Evolutionary conservation across 2,888 invertebrate genomes (phyloP), one percentile per base, ranked within the genome.

Genomic region (Drosophila tripunctata): DNA sequence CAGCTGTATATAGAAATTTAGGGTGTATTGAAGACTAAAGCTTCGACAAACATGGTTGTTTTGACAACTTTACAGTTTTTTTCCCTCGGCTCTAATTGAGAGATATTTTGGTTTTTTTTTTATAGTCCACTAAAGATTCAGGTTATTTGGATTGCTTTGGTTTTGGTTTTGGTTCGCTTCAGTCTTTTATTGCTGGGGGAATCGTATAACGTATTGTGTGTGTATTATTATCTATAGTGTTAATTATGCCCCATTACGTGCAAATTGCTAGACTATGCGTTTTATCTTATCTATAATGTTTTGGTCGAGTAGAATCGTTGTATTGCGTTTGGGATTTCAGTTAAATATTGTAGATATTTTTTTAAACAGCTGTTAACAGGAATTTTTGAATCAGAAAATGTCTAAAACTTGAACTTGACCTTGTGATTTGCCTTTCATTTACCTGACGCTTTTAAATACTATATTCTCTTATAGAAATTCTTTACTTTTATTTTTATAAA

Each of bases 231-330:
- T 66, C 56, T 66, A 7, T 51, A 38, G 69, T 61, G 67, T 57
- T 81, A 83, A 84, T 80, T 81, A 68, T 69, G 76, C 63, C 64
- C 52, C 63, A 83, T 80, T 83, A 67, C 51, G 65, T 55, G 61
- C 62, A 60, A 66, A 60, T 63, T 63, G 66, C 41, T 48, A 19
- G 41, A 41, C 51, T 19, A 27, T 19, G 57, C 35, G 38, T 10
- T 47, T 67, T 70, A 63, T 84, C 68, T 74, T 87, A 81, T 81
- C 80, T 86, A 48, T 40, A 43, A 36, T 41, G 48, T 8, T 38
- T 50, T 33, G 38, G 31, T 75, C 47, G 43, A 33, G n/a, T n/a
- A n/a, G n/a, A n/a, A n/a, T n/a, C n/a, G n/a, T 40, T 36, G 50
- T 54, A 66, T 62, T 68, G 56, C 14, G 31, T 57, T 36, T n/a